Base-by-base conservation (phyloP, 2,113 vertebrate genomes). In the Sminthopsis crassicaudata region DNA sequence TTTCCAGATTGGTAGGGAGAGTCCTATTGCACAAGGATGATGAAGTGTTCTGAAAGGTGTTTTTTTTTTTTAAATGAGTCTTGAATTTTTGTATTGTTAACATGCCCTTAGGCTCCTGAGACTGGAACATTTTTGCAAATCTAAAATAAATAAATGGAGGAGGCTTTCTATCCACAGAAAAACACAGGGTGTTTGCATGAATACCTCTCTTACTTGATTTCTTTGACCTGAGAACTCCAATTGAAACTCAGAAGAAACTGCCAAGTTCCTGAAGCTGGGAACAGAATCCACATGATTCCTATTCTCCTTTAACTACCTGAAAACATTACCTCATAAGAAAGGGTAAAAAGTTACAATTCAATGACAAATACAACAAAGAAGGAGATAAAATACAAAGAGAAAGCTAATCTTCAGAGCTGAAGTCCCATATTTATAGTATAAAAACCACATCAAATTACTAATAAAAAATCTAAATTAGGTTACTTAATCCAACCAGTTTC, bases 131-230 rank as follows among this genome's bases (percentile, higher is more conserved):
- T 97, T 97, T 97, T 95, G n/a, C 84, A 95, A 97, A 95, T 95
- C 96, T 98, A 97, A 97, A 97, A 96, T 97, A 97, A 98, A 98
- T 97, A 98, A 93, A 92, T 92, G 52, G 91, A 97, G 96, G 95
- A 95, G 92, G 91, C 95, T 96, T 96, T 93, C 94, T 95, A 95
- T 92, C 93, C 97, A 95, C 93, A 96, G 96, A 94, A 96, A 96
- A 97, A 95, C 91, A 91, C 92, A 55, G 90, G 1, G 0, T 97
- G 95, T 97, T 97, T 97, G 95, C 94, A 95, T 10, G 94, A 96
- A 96, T 95, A 97, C 96, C 96, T 96, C 96, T 95, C 95, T 92
- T 55, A 90, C 96, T 97, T 97, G 96, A 96, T 97, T 95, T 67
- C 67, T 97, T 95, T 97, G 97, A 96, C 96, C 97, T 94, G 93